Percentiles rank a stretch among this genome's conserved stretches.
These are phyloP conservation scores for Fragum fragum DNA, from an alignment of 2,888 invertebrate species.

Conservation along the genomic window DNA sequence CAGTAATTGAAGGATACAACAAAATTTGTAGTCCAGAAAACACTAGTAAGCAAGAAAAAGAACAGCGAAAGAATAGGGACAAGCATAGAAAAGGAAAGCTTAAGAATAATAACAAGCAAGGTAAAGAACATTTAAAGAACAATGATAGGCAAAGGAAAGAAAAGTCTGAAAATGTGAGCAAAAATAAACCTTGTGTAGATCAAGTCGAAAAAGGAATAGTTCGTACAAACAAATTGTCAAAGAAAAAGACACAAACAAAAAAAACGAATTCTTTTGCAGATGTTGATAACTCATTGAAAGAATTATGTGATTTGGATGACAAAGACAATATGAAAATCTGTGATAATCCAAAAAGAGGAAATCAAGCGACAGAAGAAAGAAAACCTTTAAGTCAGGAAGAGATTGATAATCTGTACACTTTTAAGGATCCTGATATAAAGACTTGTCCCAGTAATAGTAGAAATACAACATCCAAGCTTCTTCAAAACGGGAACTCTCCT, in stretches of 20 bases:
- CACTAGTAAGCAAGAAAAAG: background rate
- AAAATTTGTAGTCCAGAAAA: no score
- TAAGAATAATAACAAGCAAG: background rate
- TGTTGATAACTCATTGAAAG: conserved; percentile 54
- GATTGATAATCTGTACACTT: conserved; percentile 27
- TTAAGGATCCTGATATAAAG: conserved; percentile 20
- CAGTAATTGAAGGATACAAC: background rate
- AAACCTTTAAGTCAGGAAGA: conserved; percentile 12
- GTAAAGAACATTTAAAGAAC: background rate
- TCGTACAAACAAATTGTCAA: background rate
- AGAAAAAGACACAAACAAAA: background rate
- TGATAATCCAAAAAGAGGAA: background rate
- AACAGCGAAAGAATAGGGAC: background rate
- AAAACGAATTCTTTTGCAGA: conserved; percentile 45
- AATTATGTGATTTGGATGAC: conserved; percentile 49
- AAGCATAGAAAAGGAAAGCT: background rate
- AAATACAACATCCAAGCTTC: background rate
- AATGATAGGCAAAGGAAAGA: background rate
- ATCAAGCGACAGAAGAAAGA: conserved; percentile 5
- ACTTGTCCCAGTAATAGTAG: background rate
- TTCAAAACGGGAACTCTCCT: background rate
- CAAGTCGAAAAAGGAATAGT: background rate
- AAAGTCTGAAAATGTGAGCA: background rate
- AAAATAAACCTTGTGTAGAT: background rate
- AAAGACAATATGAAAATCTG: background rate